These are phyloP conservation scores for Thaleichthys pacificus DNA, from an alignment of 2,797 vertebrate genomes.

Conservation along the genomic window DNA sequence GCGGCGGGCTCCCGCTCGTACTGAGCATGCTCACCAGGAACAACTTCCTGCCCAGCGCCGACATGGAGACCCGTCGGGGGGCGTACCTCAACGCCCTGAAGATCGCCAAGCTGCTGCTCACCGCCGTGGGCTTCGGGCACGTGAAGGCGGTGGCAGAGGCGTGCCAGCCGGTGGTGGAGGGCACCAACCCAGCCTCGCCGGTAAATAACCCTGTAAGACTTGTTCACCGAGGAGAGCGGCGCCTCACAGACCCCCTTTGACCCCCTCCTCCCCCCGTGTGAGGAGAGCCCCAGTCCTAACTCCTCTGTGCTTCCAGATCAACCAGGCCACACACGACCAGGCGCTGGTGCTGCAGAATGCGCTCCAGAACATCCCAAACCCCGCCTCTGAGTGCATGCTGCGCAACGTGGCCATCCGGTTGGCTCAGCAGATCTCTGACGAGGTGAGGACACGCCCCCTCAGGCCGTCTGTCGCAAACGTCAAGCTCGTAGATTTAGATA, in stretches of 20 bases:
- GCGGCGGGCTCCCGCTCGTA: conserved; percentile 85
- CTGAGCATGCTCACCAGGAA: conserved; percentile 90
- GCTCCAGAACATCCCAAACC: conserved; percentile 90
- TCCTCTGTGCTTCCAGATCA: conserved; percentile 67
- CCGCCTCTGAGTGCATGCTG: conserved; percentile 89
- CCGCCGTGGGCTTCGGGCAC: conserved; percentile 87
- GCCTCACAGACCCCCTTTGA: too few species aligned
- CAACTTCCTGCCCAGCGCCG: conserved; percentile 89
- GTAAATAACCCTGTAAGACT: conserved; percentile 59
- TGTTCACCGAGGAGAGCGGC: too few species aligned
- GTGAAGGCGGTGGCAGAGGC: conserved; percentile 88
- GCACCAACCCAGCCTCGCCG: conserved; percentile 80
- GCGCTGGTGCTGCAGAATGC: conserved; percentile 89
- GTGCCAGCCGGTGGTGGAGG: conserved; percentile 84
- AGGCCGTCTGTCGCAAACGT: too few species aligned
- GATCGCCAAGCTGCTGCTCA: conserved; percentile 87
- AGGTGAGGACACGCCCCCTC: conserved; percentile 70
- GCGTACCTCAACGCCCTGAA: conserved; percentile 89
- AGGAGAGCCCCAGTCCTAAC: neutral
- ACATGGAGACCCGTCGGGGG: conserved; percentile 88
- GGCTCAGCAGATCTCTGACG: conserved; percentile 89
- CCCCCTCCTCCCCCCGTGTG: neutral
- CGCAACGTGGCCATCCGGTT: conserved; percentile 89
- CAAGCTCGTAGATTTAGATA: too few species aligned
- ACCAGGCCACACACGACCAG: conserved; percentile 87